A percentile compares a stretch with the other conserved stretches of the same genome.
Evolutionary conservation across 2,888 invertebrate genomes (phyloP).

Genomic region (Leptura quadrifasciata): DNA sequence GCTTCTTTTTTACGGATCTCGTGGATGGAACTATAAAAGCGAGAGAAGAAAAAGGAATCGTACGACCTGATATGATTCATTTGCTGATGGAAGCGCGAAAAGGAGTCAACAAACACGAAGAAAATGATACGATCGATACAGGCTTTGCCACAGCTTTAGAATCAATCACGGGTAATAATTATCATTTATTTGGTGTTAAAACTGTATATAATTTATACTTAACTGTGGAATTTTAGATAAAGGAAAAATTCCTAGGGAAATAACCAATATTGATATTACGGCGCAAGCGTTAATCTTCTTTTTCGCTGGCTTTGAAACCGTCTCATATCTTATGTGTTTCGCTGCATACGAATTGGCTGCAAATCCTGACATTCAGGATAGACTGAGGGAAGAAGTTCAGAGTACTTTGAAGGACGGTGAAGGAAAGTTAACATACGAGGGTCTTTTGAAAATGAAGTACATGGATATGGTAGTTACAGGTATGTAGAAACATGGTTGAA

Average conservation of each 20-base stretch:
- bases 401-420: constrained; percentile 46
- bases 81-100: constrained; percentile 76
- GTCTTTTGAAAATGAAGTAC: constrained; percentile 76
- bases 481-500: constrained; percentile 11
- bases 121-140: constrained; percentile 43
- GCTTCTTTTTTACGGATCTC: constrained; percentile 44
- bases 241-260: constrained; percentile 43
- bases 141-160: constrained; percentile 66
- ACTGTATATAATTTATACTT: neutral
- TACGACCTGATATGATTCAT: constrained; percentile 74
- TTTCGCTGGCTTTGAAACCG: constrained; percentile 75
- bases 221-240: neutral
- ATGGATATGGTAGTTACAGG: constrained; percentile 74
- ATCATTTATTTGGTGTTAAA: no score
- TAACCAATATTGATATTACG: constrained; percentile 75
- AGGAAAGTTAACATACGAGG: constrained; percentile 75
- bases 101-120: constrained; percentile 63
- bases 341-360: constrained; percentile 76
- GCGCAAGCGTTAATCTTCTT: constrained; percentile 77
- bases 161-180: constrained; percentile 44
- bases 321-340: constrained; percentile 73
- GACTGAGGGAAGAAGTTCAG: constrained; percentile 73
- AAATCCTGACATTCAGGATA: constrained; percentile 77
- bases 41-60: constrained; percentile 59
- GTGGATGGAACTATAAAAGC: constrained; percentile 71